These are phyloP conservation scores for Sminthurides aquaticus DNA, from an alignment of 2,888 invertebrate genomes.

Conservation along the genomic window DNA sequence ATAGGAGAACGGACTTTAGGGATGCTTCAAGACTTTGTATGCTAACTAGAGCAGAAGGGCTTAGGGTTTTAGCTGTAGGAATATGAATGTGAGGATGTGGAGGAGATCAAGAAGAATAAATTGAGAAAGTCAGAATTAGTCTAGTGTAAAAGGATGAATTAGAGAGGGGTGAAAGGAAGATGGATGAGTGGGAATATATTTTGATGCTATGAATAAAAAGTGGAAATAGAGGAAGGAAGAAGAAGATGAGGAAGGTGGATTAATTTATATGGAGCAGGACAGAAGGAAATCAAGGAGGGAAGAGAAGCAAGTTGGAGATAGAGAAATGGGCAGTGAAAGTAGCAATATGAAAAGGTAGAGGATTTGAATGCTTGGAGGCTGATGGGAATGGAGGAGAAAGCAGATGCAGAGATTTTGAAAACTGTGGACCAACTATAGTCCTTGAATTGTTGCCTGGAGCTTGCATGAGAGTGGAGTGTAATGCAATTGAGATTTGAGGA, in stretches of 20 bases:
- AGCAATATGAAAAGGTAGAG: no score
- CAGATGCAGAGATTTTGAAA: no score
- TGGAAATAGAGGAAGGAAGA: background rate
- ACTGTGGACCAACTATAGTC: no score
- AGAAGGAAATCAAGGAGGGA: background rate
- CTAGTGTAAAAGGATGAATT: background rate
- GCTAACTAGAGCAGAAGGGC: background rate
- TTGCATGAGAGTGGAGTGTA: background rate
- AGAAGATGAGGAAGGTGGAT: background rate
- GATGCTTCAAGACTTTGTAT: background rate
- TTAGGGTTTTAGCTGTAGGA: background rate
- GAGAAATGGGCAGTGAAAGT: no score
- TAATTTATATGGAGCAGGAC: background rate
- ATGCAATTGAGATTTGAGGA: background rate
- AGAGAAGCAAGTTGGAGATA: no score
- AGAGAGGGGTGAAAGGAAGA: background rate
- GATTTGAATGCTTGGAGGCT: background rate
- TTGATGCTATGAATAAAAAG: background rate
- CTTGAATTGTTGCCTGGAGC: no score
- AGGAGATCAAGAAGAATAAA: background rate
- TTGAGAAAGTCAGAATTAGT: background rate
- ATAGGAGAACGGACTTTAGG: no score
- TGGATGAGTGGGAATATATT: background rate
- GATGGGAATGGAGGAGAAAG: background rate
- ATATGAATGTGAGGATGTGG: background rate